Conservation (phyloP, 2,888 invertebrate species). For the Euproctis similis region DNA sequence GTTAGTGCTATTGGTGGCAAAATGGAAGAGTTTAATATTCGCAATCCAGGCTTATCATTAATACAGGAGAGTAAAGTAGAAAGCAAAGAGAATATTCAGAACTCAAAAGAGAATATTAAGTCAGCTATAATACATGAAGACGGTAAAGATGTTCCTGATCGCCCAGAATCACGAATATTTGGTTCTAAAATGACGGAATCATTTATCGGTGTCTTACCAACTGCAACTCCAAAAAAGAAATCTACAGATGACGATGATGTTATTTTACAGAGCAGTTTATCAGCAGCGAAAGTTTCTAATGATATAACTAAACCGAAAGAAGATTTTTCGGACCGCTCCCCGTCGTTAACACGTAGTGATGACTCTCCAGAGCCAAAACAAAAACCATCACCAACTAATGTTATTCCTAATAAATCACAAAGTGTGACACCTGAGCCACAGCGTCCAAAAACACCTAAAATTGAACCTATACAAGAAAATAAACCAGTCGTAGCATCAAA, state of each 20-base stretch:
- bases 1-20: constrained; percentile 64
- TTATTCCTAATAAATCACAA: constrained; percentile 39
- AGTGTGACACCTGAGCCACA: constrained; percentile 47
- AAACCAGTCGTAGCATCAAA: constrained; percentile 33
- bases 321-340: constrained; percentile 62
- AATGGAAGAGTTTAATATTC: constrained; percentile 51
- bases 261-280: constrained; percentile 46
- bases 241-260: constrained; percentile 66
- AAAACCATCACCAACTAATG: constrained; percentile 35
- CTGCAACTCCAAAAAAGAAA: constrained; percentile 47
- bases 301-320: constrained; percentile 39
- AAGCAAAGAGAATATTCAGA: constrained; percentile 59
- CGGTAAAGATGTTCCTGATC: constrained; percentile 41
- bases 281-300: constrained; percentile 29
- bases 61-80: constrained; percentile 65
- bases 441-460: constrained; percentile 59
- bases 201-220: constrained; percentile 59
- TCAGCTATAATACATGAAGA: constrained; percentile 52
- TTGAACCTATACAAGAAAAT: constrained; percentile 36
- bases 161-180: constrained; percentile 64
- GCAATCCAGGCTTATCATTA: constrained; percentile 57
- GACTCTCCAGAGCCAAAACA: constrained; percentile 65
- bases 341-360: constrained; percentile 66
- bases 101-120: constrained; percentile 58
- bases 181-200: constrained; percentile 70